Evolutionary conservation across 2,888 invertebrate species (phyloP).

Genomic region (Agrotis clavis): DNA sequence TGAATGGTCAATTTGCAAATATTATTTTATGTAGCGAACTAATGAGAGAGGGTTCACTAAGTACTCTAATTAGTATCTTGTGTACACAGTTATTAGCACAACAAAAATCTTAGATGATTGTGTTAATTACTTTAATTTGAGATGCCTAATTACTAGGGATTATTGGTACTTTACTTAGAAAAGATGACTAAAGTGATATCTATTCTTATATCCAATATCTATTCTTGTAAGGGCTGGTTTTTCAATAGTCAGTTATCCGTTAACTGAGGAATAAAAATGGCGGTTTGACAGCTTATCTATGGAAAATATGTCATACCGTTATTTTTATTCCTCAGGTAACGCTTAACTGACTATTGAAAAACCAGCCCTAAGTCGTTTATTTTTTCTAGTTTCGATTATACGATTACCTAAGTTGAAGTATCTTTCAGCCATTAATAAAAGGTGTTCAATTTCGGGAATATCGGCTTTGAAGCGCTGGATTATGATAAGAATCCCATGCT

Average conservation of each 20-base stretch:
- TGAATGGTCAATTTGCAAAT: conserved; percentile 28
- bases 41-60: conserved; percentile 24
- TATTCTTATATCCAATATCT: neutral
- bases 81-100: conserved; percentile 19
- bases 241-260: no score
- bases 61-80: conserved; percentile 24
- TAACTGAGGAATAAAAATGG: no score
- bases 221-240: no score
- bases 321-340: no score
- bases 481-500: conserved; percentile 4
- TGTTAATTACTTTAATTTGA: conserved; percentile 45
- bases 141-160: conserved; percentile 25
- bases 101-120: conserved; percentile 17
- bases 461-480: conserved; percentile 5
- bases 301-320: no score
- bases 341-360: no score
- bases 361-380: no score
- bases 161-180: conserved; percentile 13
- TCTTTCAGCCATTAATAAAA: neutral
- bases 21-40: conserved; percentile 11
- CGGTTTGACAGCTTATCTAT: no score
- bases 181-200: conserved; percentile 1
- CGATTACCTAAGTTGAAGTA: neutral
- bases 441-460: conserved; percentile 12
- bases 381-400: neutral